Evolutionary conservation across 2,113 vertebrate species (phyloP).

Genomic region (Monarcha castaneiventris): DNA sequence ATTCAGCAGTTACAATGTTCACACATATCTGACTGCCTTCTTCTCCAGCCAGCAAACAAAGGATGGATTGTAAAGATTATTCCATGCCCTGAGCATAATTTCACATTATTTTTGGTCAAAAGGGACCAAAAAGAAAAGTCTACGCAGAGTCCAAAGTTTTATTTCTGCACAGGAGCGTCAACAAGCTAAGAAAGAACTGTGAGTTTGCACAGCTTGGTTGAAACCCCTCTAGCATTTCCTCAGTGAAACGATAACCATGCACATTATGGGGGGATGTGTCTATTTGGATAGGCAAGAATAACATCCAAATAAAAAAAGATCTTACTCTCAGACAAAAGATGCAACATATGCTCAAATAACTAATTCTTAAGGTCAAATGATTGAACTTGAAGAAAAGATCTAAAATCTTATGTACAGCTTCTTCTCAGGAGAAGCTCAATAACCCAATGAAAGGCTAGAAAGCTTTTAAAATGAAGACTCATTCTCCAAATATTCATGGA

Average conservation of each 20-base stretch:
- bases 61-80: neutral
- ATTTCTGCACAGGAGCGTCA: neutral
- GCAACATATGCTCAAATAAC: neutral
- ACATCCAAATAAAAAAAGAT: neutral
- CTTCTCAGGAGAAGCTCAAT: neutral
- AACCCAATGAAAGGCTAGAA: neutral
- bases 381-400: neutral
- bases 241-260: neutral
- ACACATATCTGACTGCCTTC: neutral
- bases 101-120: neutral
- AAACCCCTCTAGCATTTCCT: neutral
- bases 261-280: rapidly evolving
- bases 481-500: neutral
- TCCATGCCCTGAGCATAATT: neutral
- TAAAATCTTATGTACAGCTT: neutral
- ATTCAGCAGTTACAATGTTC: neutral
- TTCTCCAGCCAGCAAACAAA: neutral
- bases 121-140: neutral
- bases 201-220: neutral
- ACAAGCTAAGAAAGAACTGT: neutral
- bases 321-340: neutral
- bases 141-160: neutral
- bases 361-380: neutral
- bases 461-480: neutral
- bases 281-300: neutral